These are phyloP conservation scores for Puntigrus tetrazona DNA, from an alignment of 2,113 vertebrate species.

Conservation along the genomic window DNA sequence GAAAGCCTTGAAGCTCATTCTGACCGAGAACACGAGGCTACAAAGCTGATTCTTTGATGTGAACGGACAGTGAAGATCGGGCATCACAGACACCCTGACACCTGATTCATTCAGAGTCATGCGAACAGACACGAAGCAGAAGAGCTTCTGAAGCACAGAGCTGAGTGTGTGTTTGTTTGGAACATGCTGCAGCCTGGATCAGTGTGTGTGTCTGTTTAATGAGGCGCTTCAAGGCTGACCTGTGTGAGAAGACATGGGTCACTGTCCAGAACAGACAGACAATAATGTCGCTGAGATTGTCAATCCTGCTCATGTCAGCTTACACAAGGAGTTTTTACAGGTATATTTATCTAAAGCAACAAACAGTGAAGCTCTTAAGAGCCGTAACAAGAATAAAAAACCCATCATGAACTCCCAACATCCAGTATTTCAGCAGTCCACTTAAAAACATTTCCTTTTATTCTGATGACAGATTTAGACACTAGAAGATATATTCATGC, in stretches of 20 bases:
- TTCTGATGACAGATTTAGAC: neutral
- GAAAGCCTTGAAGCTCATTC: neutral
- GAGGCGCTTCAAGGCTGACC: neutral
- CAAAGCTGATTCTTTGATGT: neutral
- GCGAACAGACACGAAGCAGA: neutral
- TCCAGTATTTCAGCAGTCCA: neutral
- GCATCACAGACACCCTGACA: neutral
- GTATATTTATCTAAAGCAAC: neutral
- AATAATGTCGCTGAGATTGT: neutral
- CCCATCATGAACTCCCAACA: neutral
- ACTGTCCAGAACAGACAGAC: neutral
- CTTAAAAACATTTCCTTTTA: no score
- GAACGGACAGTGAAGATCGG: neutral
- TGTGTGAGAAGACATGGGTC: neutral
- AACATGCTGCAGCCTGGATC: conserved; percentile 13
- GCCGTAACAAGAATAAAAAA: no score
- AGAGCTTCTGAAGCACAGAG: neutral
- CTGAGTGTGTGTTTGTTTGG: neutral
- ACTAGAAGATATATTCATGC: no score
- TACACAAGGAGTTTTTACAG: neutral
- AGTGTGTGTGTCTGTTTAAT: neutral
- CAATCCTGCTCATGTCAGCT: neutral
- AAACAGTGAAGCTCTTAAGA: neutral
- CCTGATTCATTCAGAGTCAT: neutral
- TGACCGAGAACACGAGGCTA: neutral